Base-by-base conservation (phyloP, 2,797 vertebrate species). In the Catamblyrhynchus diadema region DNA sequence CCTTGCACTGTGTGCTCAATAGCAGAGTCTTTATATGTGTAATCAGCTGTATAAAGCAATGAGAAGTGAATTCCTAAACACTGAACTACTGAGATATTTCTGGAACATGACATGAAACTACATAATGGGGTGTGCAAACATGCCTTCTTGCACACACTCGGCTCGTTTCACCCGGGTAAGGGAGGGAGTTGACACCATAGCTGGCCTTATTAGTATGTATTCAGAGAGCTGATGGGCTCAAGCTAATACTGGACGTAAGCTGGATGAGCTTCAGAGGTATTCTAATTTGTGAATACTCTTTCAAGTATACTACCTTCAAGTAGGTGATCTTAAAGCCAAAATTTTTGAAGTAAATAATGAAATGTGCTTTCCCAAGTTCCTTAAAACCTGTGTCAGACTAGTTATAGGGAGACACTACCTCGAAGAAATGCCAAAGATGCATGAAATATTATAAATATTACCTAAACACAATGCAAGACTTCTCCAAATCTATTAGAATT, bases 41-140 rank as follows among this genome's bases (percentile, higher is more conserved):
- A 96, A 95, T 95, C 88, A 94, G 42, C 86, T 95, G 79, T 75
- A 95, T 47, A 42, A 87, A 93, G 65, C 32, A 75, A 50, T 48
- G 28, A 87, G 50, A 93, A 92, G n/a, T n/a, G 41, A 84, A 90
- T 93, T 80, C 78, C 87, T 79, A 88, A 96, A 65, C 51, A 69
- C 57, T 78, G 54, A 69, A 47, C 61, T 70, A 17, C 50, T 11
- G 11, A 90, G 60, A 72, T 87, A 69, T 51, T 47, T 19, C 60
- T 75, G 66, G 35, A 75, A 88, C 39, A 22, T 61, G 77, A 70
- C 0, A 1, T 66, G 69, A 82, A 90, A 39, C 35, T 77, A 51
- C 62, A 80, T 91, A 93, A 88, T 81, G 47, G n/a, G 10, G 30
- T 66, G 79, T 88, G 65, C 45, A 86, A 94, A 79, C 20, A 41